A percentile compares a stretch with the other conserved stretches of the same genome.
phyloP scores from a whole-genome alignment of 2,888 invertebrate genomes.

The Eledona agricola region DNA sequence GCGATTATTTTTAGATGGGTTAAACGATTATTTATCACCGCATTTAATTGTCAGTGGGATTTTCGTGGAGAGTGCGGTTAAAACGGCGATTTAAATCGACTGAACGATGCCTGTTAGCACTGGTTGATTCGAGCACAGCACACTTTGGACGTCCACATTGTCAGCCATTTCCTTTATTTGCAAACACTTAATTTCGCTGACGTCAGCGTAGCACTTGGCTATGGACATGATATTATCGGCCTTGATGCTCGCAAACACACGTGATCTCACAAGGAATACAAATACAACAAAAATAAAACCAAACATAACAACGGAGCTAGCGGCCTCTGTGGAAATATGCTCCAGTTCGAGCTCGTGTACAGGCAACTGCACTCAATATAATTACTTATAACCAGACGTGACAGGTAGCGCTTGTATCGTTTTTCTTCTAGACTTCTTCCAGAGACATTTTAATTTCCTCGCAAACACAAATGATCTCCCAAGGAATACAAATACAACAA shows the following conservation, averaged over 20 bases:
- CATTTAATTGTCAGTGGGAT: no score
- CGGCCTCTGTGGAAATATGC: neutral
- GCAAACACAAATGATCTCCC: no score
- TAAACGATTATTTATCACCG: conserved; percentile 17
- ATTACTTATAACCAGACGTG: no score
- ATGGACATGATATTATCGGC: conserved; percentile 24
- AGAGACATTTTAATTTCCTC: no score
- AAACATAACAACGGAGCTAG: conserved; percentile 15
- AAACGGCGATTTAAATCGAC: conserved; percentile 4
- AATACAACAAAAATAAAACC: conserved; percentile 22
- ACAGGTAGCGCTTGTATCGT: no score
- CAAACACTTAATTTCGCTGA: conserved; percentile 33
- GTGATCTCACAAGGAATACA: conserved; percentile 23
- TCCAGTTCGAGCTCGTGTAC: no score
- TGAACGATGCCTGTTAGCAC: conserved; percentile 11
- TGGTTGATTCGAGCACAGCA: conserved; percentile 22
- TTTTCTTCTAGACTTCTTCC: no score
- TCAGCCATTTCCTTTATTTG: conserved; percentile 34
- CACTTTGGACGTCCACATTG: conserved; percentile 28
- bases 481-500: no score
- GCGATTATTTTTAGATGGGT: conserved; percentile 29
- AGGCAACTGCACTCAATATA: no score
- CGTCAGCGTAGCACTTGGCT: conserved; percentile 30
- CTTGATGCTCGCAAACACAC: conserved; percentile 28
- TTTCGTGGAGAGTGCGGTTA: no score